Conservation (phyloP, 2,113 vertebrate species). For the Ancistrus triradiatus region DNA sequence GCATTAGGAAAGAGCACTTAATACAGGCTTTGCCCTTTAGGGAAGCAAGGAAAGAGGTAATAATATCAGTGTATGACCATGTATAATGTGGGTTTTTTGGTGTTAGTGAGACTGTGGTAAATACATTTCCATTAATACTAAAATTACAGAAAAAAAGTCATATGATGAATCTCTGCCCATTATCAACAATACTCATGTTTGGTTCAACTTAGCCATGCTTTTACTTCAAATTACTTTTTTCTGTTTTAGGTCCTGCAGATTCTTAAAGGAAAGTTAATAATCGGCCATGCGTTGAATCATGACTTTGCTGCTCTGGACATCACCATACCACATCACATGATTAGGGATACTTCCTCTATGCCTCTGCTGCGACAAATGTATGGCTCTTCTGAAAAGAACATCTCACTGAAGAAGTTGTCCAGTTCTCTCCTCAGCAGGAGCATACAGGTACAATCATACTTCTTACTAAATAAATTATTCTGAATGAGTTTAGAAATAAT, state of each 20-base stretch:
- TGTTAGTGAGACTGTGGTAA: no score
- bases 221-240: neutral
- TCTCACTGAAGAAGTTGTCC: slow-evolving; percentile 80
- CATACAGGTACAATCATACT: slow-evolving; percentile 79
- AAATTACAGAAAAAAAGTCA: no score
- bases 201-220: no score
- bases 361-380: slow-evolving; percentile 64
- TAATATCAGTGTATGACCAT: no score
- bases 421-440: slow-evolving; percentile 73
- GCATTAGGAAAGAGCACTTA: slow-evolving; percentile 78
- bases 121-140: no score
- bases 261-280: slow-evolving; percentile 82
- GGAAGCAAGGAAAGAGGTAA: slow-evolving; percentile 78
- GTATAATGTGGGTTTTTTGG: no score
- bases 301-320: slow-evolving; percentile 84
- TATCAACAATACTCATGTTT: no score
- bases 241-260: slow-evolving; percentile 75
- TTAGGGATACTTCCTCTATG: slow-evolving; percentile 78
- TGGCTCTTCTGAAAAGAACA: slow-evolving; percentile 42
- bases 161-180: no score
- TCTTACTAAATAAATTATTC: neutral
- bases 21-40: slow-evolving; percentile 71
- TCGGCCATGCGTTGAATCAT: slow-evolving; percentile 85
- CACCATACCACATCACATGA: slow-evolving; percentile 71
- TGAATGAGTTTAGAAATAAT: neutral